Percentiles rank a stretch among this genome's conserved stretches.
Evolutionary conservation across 2,797 vertebrate genomes (phyloP).

Genomic region (Enoplosus armatus): DNA sequence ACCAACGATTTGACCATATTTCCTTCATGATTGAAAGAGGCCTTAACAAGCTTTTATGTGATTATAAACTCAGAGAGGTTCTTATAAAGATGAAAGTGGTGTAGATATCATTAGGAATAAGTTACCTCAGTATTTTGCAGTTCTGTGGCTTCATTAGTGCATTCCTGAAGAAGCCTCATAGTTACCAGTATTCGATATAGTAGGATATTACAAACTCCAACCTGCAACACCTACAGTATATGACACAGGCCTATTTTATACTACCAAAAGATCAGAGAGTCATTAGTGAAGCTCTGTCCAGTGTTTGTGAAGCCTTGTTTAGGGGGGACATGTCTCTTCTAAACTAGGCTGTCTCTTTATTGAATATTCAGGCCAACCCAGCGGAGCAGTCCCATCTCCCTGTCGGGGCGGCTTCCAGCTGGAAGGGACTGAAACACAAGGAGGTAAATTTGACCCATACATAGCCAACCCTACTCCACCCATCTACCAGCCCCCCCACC

Average conservation of each 20-base stretch:
- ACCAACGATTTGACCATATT: neutral
- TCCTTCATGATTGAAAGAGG: neutral
- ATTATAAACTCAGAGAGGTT: neutral
- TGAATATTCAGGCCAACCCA: constrained; percentile 84
- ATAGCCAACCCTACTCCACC: constrained; percentile 66
- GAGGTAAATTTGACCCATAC: constrained; percentile 79
- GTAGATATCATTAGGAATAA: neutral
- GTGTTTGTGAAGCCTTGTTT: constrained; percentile 64
- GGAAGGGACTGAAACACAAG: constrained; percentile 83
- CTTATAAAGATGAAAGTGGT: neutral
- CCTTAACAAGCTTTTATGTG: neutral
- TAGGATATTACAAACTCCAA: constrained; percentile 1
- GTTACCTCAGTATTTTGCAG: neutral
- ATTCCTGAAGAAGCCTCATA: neutral
- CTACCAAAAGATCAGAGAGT: constrained; percentile 29
- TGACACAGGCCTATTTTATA: constrained; percentile 20
- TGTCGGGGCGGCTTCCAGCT: constrained; percentile 82
- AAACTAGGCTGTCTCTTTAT: constrained; percentile 82
- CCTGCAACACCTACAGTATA: neutral
- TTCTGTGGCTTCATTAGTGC: constrained; percentile 1
- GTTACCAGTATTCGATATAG: neutral
- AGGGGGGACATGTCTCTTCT: constrained; percentile 76
- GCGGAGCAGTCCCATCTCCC: constrained; percentile 84
- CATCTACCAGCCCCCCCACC: constrained; percentile 51
- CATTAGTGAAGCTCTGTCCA: constrained; percentile 44